Evolutionary conservation across 2,888 invertebrate genomes (phyloP), one percentile per base, ranked within the genome.

Genomic region (Elysia crispata): DNA sequence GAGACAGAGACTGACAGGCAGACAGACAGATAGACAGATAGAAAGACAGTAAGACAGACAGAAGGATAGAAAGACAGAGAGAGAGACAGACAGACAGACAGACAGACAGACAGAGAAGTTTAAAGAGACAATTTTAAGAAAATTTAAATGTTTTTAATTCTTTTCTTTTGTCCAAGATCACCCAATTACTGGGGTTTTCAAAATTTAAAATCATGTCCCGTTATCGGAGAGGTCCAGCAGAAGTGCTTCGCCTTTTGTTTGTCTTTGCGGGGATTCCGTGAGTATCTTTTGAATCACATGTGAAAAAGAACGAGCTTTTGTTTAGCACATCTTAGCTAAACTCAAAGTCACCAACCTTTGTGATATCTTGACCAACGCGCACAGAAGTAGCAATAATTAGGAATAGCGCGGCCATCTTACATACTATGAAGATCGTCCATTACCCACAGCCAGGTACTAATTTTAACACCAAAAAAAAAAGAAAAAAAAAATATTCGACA

Each of bases 201-300:
- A 67, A 72, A 11, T 79, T 79, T 31, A 74, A 64, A 74, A 79
- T 79, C 11, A 25, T 79, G 41, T 28, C 79, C n/a, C 74, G 79
- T 23, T 28, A 62, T 8, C 72, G 41, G 54, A 79, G 66, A 49
- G 79, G 79, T 20, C 64, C 74, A 0, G 79, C 79, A n/a, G 79
- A 79, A 57, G 57, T 79, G 1, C 66, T 79, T 28, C 73, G 79
- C 8, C 28, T 79, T 1, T 15, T 79, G 31, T 28, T 79, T 23
- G 57, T 25, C 3, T 79, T 33, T n/a, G 79, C 79, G 3, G 72
- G 74, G 15, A 79, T 79, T 50, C 79, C 79, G 79, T 79, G 62
- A 74, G 79, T 75, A 50, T 18, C 5, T 20, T 60, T 3, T 41
- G 41, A 6, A 11, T 41, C 11, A 6, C 41, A 41, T 6, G 3